Base-by-base conservation (phyloP, 2,888 invertebrate species). In the Scaptomyza parva region DNA sequence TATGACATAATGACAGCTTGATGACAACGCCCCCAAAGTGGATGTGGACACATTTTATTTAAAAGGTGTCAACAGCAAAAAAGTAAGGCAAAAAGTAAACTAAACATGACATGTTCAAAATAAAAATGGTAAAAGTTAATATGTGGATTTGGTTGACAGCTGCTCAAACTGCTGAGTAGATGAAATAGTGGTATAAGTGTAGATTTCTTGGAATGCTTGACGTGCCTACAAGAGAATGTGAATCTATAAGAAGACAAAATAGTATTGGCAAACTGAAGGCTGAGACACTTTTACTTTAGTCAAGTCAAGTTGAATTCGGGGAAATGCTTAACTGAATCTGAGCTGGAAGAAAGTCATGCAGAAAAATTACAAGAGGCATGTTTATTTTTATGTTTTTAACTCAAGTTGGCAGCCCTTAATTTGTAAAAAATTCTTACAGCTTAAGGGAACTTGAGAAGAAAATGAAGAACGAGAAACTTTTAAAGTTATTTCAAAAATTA, bases 1-100 rank as follows among this genome's bases (percentile, higher is more conserved):
- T 55, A 68, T 54, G 61, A 84, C 65, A 69, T 62, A 85, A 68
- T 84, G 82, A 82, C 87, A 86, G 70, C 62, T 61, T 57, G 66
- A 84, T 84, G 85, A 75, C 70, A 82, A 60, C 33, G 66, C 66
- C 50, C 63, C 61, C 68, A 82, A 82, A n/a, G n/a, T n/a, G n/a
- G n/a, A n/a, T n/a, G 79, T 85, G 81, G 81, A 82, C 87, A 82
- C 87, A 82, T 61, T 69, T 66, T 78, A 41, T 33, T 30, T 14
- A 37, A 52, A 63, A 70, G 65, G 64, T 58, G 67, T 28, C 81
- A 66, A 53, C 57, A 65, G 40, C 43, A 14, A 1, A 22, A 22
- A 5, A 2, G 5, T 3, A 22, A 9, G 28, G 1, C 28, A 28
- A 28, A 9, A 28, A 28, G 1, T 2, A 28, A 28, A 28, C 7